Evolutionary conservation across 2,888 invertebrate species (phyloP).

Genomic region (Ligdia adustata): DNA sequence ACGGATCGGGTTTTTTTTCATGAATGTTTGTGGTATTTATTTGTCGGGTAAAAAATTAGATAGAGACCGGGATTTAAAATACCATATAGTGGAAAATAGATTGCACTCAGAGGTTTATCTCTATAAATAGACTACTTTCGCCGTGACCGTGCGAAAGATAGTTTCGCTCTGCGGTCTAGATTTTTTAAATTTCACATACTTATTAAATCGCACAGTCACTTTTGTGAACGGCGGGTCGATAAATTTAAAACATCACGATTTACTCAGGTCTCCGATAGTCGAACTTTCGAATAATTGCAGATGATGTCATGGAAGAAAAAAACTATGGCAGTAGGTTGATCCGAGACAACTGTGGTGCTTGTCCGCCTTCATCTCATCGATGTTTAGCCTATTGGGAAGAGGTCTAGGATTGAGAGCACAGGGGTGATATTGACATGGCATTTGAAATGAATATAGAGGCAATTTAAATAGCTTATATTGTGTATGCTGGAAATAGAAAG

Average conservation of each 20-base stretch:
- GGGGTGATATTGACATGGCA: neutral
- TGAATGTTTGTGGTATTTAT: too few species aligned
- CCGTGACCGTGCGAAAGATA: conserved; percentile 9
- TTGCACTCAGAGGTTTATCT: too few species aligned
- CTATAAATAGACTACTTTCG: conserved; percentile 6
- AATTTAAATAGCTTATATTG: too few species aligned
- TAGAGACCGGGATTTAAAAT: too few species aligned
- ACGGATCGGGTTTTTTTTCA: too few species aligned
- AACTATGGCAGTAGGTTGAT: conserved; percentile 14
- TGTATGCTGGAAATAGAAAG: too few species aligned
- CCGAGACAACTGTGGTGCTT: neutral
- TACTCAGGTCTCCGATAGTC: conserved; percentile 2
- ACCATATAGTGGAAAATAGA: too few species aligned
- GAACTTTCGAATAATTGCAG: conserved; percentile 13
- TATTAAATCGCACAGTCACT: conserved; percentile 13
- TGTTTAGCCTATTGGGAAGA: conserved; percentile 1
- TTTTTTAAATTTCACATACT: conserved; percentile 13
- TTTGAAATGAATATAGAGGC: too few species aligned
- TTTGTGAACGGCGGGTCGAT: conserved; percentile 8
- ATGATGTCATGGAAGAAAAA: conserved; percentile 12
- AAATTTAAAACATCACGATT: conserved; percentile 9
- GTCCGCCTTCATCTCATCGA: conserved; percentile 10
- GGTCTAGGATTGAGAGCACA: too few species aligned
- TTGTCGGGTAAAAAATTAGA: too few species aligned
- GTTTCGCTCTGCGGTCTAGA: conserved; percentile 10